These are phyloP conservation scores for Pycnomerus fuliginosus DNA, from an alignment of 2,888 invertebrate genomes.

Conservation along the genomic window DNA sequence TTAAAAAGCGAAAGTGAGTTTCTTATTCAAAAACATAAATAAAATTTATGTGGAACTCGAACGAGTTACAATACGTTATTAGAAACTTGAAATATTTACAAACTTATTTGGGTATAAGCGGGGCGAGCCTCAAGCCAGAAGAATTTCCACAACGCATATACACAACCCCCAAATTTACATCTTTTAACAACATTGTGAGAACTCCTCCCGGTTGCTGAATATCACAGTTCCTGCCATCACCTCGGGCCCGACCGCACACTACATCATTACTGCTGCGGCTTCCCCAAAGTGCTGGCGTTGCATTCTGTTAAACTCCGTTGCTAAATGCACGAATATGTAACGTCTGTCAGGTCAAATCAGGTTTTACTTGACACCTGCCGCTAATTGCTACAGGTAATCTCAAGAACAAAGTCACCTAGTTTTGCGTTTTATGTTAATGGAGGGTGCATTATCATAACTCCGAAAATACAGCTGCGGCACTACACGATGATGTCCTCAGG, in stretches of 20 bases:
- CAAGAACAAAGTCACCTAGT: conserved; percentile 17
- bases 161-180: conserved; percentile 34
- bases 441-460: conserved; percentile 32
- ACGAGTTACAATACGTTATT: conserved; percentile 25
- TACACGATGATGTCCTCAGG: no score
- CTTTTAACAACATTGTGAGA: conserved; percentile 36
- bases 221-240: conserved; percentile 36
- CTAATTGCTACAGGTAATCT: conserved; percentile 22
- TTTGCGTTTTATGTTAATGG: conserved; percentile 32
- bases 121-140: conserved; percentile 27
- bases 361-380: conserved; percentile 14
- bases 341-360: conserved; percentile 14
- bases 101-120: conserved; percentile 23
- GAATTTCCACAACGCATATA: conserved; percentile 30
- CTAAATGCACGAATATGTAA: conserved; percentile 32
- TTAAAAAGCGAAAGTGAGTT: conserved; percentile 8
- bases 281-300: conserved; percentile 36
- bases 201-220: conserved; percentile 34
- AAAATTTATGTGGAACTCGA: conserved; percentile 22
- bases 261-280: conserved; percentile 40
- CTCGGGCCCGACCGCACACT: conserved; percentile 39
- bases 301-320: conserved; percentile 28
- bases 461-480: conserved; percentile 29
- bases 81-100: conserved; percentile 26
- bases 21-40: conserved; percentile 21